Conservation (phyloP, 1,140 invertebrate genomes). For the Bombus confusus region DNA sequence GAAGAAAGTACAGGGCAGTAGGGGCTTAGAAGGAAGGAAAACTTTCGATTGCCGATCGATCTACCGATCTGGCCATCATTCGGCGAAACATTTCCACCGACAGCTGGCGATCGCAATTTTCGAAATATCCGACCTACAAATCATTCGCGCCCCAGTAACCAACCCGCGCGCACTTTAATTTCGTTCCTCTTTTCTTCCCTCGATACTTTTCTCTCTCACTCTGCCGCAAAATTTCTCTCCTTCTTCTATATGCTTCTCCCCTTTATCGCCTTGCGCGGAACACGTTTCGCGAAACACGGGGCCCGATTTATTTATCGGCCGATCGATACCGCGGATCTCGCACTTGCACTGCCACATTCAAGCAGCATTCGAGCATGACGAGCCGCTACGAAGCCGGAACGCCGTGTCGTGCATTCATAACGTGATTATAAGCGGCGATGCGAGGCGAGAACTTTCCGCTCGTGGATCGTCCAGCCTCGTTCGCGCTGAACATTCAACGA, state of each 20-base stretch:
- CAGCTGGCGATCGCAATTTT: slow-evolving; percentile 27
- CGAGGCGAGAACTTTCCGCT: not conserved
- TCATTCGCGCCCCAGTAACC: slow-evolving; percentile 38
- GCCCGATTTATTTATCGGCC: slow-evolving; percentile 3
- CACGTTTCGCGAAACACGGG: not conserved
- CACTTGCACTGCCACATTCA: not conserved
- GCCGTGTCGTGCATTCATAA: not conserved
- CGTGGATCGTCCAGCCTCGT: not conserved
- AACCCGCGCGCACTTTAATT: slow-evolving; percentile 45
- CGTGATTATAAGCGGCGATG: slow-evolving; percentile 4
- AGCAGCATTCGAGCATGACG: not conserved
- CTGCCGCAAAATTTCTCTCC: too few relatives aligned
- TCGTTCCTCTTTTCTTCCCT: slow-evolving; percentile 4
- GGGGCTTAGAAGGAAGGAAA: not conserved
- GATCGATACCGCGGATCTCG: slow-evolving; percentile 22
- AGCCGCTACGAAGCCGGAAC: not conserved
- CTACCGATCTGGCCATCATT: not conserved
- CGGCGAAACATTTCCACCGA: not conserved
- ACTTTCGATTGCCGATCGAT: slow-evolving; percentile 8
- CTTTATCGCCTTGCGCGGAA: not conserved
- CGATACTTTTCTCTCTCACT: not conserved
- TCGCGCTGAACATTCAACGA: not conserved
- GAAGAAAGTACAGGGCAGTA: not conserved
- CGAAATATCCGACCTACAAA: slow-evolving; percentile 42
- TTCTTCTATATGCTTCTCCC: not conserved